Evolutionary conservation across 2,113 vertebrate genomes (phyloP), one percentile per base, ranked within the genome.

Genomic region (Pithys albifrons): DNA sequence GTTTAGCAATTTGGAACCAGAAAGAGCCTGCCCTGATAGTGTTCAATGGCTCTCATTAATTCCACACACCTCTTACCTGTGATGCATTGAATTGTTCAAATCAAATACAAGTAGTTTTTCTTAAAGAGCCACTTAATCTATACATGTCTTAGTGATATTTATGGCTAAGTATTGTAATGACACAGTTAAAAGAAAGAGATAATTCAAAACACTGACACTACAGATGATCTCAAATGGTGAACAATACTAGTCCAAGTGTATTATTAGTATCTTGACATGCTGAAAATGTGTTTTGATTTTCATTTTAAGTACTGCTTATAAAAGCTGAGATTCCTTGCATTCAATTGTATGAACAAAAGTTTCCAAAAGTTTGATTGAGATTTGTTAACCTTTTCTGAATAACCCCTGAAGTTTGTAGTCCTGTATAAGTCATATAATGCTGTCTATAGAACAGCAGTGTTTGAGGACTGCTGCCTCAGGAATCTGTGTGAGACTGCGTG

Each of bases 231-330:
- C 46, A 31, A 69, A 66, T 25, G 65, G 41, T 73, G 19, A 91
- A 14, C 28, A 54, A 3, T 54, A 20, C 10, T 92, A 51, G 51
- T 95, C 20, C 27, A 59, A 41, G 28, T 58, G 24, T 80, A 37
- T 67, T 77, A 46, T 35, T 24, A 87, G 45, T 82, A 14, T 81
- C 41, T 74, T 78, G 58, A 49, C 12, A 35, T 22, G 3, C 33
- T 92, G 61, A 48, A 86, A 74, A 55, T 31, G 2, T 43, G 28
- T 58, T 95, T 91, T 69, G 14, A 54, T 81, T 92, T 88, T 83
- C 8, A 28, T 64, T 64, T 72, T 66, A 80, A 49, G 35, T 61
- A 43, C 31, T 70, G 41, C n/a, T 85, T 90, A 52, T 69, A 70
- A 67, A 59, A 88, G 16, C 29, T 55, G 62, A 78, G 74, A 88